Percentiles rank a stretch among this genome's conserved stretches.
These are phyloP conservation scores for Prunella himalayana DNA, from an alignment of 2,113 vertebrate genomes.

Conservation along the genomic window DNA sequence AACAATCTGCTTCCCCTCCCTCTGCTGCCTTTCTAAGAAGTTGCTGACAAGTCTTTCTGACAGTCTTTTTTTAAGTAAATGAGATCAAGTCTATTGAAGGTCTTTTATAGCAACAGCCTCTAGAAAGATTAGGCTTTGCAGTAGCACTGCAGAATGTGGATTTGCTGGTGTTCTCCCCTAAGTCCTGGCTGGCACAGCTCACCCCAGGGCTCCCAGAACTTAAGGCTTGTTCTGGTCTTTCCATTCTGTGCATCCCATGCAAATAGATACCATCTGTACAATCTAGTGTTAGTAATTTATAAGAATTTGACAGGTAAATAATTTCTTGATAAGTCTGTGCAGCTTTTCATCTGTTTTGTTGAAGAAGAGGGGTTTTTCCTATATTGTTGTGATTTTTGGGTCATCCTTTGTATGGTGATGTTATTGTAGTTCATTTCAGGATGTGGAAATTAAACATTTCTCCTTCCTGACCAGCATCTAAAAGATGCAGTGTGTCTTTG, in stretches of 20 bases:
- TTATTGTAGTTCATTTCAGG: background rate
- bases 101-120: conserved; percentile 11
- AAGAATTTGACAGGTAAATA: background rate
- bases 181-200: background rate
- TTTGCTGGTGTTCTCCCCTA: background rate
- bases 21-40: conserved; percentile 47
- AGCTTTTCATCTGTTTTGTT: background rate
- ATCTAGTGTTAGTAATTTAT: background rate
- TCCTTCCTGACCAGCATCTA: background rate
- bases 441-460: background rate
- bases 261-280: background rate
- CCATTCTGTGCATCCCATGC: background rate
- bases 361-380: background rate
- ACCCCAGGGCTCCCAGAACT: background rate
- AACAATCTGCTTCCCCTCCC: conserved; percentile 42
- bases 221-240: background rate
- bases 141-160: background rate
- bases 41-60: conserved; percentile 55
- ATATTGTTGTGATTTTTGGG: background rate
- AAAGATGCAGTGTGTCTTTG: background rate
- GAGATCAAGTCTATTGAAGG: conserved; percentile 8
- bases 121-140: background rate
- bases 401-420: background rate
- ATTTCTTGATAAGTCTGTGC: background rate
- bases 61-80: conserved; percentile 45